These are phyloP conservation scores for Damaliscus lunatus DNA, from an alignment of 2,113 vertebrate species.

Conservation along the genomic window DNA sequence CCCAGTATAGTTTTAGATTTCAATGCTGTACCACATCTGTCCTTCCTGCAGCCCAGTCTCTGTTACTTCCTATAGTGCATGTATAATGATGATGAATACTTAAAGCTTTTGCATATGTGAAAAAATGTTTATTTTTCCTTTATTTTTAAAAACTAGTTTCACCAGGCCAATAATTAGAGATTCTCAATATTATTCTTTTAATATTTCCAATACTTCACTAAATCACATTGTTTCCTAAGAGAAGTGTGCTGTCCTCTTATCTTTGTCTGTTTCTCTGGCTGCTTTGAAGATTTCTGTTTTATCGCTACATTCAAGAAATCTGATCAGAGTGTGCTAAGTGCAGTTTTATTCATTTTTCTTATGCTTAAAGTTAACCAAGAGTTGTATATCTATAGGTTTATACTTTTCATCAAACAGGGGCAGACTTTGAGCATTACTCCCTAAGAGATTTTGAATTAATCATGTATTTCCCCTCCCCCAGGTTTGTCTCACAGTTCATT, in stretches of 20 bases:
- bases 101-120: background rate
- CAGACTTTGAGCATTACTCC: background rate
- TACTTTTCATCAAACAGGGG: background rate
- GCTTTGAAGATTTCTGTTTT: background rate
- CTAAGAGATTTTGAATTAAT: background rate
- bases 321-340: background rate
- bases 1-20: background rate
- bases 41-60: background rate
- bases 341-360: background rate
- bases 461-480: background rate
- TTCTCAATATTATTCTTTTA: background rate
- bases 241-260: background rate
- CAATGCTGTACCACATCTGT: background rate
- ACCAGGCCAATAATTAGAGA: background rate
- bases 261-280: background rate
- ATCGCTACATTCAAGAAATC: background rate
- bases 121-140: background rate
- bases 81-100: background rate
- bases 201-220: background rate
- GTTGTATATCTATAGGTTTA: background rate
- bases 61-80: background rate
- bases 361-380: background rate
- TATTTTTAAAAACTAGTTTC: background rate
- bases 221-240: background rate
- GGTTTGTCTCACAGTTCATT: background rate